Evolutionary conservation across 2,888 invertebrate genomes (phyloP), one percentile per base, ranked within the genome.

Genomic region (Rotaria macrura): DNA sequence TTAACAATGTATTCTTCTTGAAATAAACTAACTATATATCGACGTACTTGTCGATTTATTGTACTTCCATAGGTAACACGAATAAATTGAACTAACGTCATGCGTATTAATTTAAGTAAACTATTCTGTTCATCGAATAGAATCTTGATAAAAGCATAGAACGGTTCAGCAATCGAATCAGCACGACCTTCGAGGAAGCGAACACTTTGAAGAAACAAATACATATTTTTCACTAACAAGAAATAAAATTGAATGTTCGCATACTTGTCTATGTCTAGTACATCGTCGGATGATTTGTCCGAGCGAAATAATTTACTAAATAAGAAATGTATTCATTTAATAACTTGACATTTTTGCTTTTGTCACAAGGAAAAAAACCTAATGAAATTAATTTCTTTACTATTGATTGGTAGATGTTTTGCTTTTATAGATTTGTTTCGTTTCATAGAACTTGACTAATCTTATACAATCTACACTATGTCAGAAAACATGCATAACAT

Each of bases 1-100:
- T 95, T 95, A 89, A 95, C 94, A 86, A 96, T 90, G 95, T 96
- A 96, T 87, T 95, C 94, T 90, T 96, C 96, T 23, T 95, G 95
- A 89, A 95, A 95, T 88, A 95, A 91, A 94, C 95, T 95, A 49
- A 94, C 93, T 85, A 96, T 94, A 0, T 94, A 95, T 89, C 95
- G 95, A 88, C 95, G 93, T 85, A 43, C 43, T 79, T 79, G 79
- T 79, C 79, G 40, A 90, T 95, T 96, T 83, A 96, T 96, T 86
- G 95, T 96, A 87, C 95, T 93, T n/a, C 95, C 95, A 89, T 95
- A 96, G 0, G 95, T 95, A 87, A 95, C 94, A 91, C 96, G 95
- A 43, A 96, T 95, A 91, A 96, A 95, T 5, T 94, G 94, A 88
- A 96, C 95, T 38, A 96, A 92, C 38, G 95, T 95, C 90, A 94